A percentile compares a stretch with the other conserved stretches of the same genome.
Evolutionary conservation across 2,113 vertebrate genomes (phyloP).

Genomic region (Puma concolor): DNA sequence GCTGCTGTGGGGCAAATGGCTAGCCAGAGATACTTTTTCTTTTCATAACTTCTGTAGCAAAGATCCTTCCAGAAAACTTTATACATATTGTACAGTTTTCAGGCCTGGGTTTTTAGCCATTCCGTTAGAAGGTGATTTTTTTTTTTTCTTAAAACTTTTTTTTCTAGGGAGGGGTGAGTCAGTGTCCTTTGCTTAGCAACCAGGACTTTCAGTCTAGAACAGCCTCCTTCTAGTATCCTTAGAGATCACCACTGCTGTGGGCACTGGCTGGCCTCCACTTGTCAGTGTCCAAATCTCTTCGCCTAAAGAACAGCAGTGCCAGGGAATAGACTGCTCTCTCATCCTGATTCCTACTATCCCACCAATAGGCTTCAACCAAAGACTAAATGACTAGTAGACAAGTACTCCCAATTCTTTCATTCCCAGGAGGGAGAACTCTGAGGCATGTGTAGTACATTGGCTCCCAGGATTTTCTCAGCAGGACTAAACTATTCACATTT

Average conservation of each 20-base stretch:
- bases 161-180: not conserved
- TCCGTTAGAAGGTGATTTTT: not conserved
- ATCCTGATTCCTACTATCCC: no score
- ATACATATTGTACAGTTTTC: not conserved
- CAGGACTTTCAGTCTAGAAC: no score
- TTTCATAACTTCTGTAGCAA: not conserved
- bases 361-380: not conserved
- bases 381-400: not conserved
- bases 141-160: not conserved
- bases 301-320: not conserved
- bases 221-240: not conserved
- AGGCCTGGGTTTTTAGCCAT: not conserved
- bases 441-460: not conserved
- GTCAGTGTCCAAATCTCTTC: not conserved
- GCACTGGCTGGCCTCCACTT: not conserved
- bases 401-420: not conserved
- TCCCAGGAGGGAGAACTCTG: not conserved
- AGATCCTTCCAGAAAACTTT: not conserved
- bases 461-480: not conserved
- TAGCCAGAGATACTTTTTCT: not conserved
- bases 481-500: not conserved
- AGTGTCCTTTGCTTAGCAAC: not conserved
- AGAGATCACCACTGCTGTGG: not conserved
- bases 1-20: not conserved
- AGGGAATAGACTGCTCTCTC: not conserved